A percentile compares a stretch with the other conserved stretches of the same genome.
Evolutionary conservation across 2,113 vertebrate genomes (phyloP).

Genomic region (Bostrychus sinensis): DNA sequence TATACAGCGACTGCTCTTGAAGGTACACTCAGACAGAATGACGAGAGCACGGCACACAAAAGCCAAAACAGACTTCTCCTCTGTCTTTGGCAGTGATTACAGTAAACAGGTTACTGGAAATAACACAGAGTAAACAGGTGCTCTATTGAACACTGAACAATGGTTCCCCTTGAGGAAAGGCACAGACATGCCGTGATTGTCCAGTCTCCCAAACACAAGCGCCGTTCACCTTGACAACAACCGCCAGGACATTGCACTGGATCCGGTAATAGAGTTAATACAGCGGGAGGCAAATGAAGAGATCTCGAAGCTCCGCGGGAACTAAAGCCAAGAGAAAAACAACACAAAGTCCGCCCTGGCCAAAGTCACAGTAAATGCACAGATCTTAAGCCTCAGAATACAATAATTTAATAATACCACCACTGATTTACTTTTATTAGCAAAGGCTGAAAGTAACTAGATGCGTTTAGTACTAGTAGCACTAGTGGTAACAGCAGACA

Average conservation of each 20-base stretch:
- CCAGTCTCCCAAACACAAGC: constrained; percentile 27
- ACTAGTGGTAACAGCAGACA: too few relatives aligned
- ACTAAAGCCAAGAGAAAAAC: constrained; percentile 28
- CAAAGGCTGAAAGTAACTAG: too few relatives aligned
- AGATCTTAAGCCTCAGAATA: neutral
- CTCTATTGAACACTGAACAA: constrained; percentile 12
- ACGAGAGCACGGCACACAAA: neutral
- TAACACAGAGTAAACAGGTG: neutral
- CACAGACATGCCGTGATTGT: constrained; percentile 35
- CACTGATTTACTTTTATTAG: too few relatives aligned
- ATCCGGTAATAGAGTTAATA: constrained; percentile 41
- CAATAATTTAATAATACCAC: too few relatives aligned
- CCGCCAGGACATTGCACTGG: constrained; percentile 31
- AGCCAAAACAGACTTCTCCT: neutral
- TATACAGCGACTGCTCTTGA: neutral
- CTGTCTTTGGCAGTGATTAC: neutral
- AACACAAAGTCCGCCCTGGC: constrained; percentile 2
- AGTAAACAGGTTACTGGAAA: constrained; percentile 4
- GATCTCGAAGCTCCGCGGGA: constrained; percentile 34
- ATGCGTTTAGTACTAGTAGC: too few relatives aligned
- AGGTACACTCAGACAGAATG: neutral
- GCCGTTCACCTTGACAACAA: constrained; percentile 45
- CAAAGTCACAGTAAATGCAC: constrained; percentile 10
- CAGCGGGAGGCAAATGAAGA: constrained; percentile 59
- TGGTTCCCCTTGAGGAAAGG: constrained; percentile 24